phyloP scores from a whole-genome alignment of 2,888 invertebrate species.

The Blastobasis adustella region DNA sequence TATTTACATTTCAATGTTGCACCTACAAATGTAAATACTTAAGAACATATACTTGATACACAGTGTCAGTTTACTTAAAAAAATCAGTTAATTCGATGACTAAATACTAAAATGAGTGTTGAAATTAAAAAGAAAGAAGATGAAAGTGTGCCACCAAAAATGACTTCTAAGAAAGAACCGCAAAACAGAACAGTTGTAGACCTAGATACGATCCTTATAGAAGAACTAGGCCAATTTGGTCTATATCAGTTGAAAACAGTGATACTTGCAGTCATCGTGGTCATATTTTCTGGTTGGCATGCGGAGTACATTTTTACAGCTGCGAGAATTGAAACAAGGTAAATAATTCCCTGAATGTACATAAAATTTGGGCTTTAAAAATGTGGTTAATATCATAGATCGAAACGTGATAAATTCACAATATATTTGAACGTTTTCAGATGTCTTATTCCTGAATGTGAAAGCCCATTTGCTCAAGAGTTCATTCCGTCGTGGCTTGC shows the following conservation, averaged over 20 bases:
- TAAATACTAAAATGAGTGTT: no score
- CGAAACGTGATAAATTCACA: background rate
- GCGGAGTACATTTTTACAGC: conserved; percentile 32
- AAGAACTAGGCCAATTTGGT: conserved; percentile 33
- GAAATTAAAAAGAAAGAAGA: no score
- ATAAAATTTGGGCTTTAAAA: background rate
- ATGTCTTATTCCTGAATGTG: conserved; percentile 31
- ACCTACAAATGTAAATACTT: no score
- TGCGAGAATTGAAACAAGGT: conserved; percentile 31
- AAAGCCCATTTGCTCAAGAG: conserved; percentile 13
- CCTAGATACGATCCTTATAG: conserved; percentile 27
- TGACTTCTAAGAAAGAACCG: no score
- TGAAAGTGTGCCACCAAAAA: no score
- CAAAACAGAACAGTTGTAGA: conserved; percentile 12
- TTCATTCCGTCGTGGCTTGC: conserved; percentile 48
- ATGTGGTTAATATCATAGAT: background rate
- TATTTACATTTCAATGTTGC: no score
- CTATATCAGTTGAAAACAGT: conserved; percentile 24
- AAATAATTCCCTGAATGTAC: background rate
- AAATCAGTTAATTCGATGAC: no score
- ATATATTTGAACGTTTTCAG: conserved; percentile 12
- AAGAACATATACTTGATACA: no score
- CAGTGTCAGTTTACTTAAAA: no score
- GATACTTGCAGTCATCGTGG: conserved; percentile 18
- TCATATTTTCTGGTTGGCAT: conserved; percentile 25